A percentile compares a stretch with the other conserved stretches of the same genome.
phyloP scores from a whole-genome alignment of 2,113 vertebrate genomes.

The Andinoacara biseriatus region DNA sequence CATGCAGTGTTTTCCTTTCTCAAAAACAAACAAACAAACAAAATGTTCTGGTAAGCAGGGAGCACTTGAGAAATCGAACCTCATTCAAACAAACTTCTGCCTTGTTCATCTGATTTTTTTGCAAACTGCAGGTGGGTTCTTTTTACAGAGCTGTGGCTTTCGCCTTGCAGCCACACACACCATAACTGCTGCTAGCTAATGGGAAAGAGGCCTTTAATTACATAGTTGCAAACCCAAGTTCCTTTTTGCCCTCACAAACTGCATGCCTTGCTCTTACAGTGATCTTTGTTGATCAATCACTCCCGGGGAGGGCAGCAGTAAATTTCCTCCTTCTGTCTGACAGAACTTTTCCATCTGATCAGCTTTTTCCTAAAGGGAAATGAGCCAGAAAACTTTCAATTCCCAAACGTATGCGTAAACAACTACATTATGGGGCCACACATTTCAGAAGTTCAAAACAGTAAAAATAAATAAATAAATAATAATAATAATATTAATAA shows the following conservation, averaged over 20 bases:
- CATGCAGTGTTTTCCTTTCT: not conserved
- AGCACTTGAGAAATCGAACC: not conserved
- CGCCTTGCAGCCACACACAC: rapidly evolving
- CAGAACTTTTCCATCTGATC: not conserved
- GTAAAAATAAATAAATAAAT: not conserved
- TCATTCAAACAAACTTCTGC: not conserved
- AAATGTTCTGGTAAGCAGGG: not conserved
- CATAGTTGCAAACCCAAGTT: not conserved
- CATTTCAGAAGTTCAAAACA: not conserved
- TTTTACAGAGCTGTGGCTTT: not conserved
- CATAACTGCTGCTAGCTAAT: too few relatives aligned
- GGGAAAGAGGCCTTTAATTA: not conserved
- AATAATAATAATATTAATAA: not conserved
- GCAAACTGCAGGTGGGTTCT: not conserved
- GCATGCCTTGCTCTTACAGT: not conserved
- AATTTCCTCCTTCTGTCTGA: not conserved
- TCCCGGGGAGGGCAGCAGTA: not conserved
- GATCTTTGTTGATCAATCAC: rapidly evolving
- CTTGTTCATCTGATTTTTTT: not conserved
- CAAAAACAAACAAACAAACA: not conserved
- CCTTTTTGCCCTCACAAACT: rapidly evolving
- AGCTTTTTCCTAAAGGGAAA: not conserved
- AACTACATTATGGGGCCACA: not conserved
- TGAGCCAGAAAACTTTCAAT: not conserved
- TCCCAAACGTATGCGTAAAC: rapidly evolving